These are phyloP conservation scores for Cotesia glomerata DNA, from an alignment of 1,140 invertebrate species.

Conservation along the genomic window DNA sequence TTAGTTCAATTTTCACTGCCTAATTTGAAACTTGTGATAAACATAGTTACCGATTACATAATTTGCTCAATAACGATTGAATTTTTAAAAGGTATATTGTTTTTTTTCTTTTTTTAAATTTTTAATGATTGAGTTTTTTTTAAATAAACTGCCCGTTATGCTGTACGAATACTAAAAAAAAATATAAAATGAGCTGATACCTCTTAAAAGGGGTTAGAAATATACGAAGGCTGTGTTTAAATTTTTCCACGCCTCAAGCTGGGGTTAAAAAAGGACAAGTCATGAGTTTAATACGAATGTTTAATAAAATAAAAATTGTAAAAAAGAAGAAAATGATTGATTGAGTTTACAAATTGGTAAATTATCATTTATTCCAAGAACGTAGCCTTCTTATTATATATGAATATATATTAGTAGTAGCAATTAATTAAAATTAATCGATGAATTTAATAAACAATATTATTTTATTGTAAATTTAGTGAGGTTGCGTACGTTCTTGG, in stretches of 20 bases:
- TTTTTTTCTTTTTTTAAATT: conserved; percentile 4
- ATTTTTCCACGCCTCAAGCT: conserved; percentile 40
- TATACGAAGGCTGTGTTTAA: conserved; percentile 48
- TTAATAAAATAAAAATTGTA: neutral
- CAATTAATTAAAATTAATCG: neutral
- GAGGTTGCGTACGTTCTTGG: conserved; percentile 23
- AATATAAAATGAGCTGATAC: conserved; percentile 41
- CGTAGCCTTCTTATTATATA: too few relatives aligned
- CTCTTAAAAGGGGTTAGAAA: conserved; percentile 41
- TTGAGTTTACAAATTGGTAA: too few relatives aligned
- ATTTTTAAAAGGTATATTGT: neutral
- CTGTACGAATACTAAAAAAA: conserved; percentile 17
- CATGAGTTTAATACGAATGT: neutral
- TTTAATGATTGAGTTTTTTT: neutral
- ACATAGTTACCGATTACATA: too few relatives aligned
- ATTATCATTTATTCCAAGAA: too few relatives aligned
- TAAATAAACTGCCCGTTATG: conserved; percentile 16
- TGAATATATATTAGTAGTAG: neutral
- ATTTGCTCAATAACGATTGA: neutral
- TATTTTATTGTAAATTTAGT: conserved; percentile 2
- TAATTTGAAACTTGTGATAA: too few relatives aligned
- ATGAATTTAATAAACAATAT: neutral
- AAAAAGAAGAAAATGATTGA: too few relatives aligned
- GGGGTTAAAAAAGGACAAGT: conserved; percentile 17
- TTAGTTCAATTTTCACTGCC: too few relatives aligned